Conservation (phyloP, 2,113 vertebrate genomes). For the Lepus timidus region DNA sequence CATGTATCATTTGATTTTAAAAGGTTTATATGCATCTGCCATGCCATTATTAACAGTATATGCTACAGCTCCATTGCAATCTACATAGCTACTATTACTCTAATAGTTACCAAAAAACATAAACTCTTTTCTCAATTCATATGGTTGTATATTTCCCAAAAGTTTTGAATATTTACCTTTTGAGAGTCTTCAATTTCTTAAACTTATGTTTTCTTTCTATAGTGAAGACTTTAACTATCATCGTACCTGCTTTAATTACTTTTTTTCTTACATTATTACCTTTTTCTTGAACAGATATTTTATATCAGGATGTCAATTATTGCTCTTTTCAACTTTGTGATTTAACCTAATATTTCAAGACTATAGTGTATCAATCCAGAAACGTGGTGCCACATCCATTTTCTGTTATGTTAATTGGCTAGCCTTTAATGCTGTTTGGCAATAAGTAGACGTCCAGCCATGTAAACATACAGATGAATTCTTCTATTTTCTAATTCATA, state of each 20-base stretch:
- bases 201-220: background rate
- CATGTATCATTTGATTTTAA: background rate
- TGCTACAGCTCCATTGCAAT: background rate
- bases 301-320: background rate
- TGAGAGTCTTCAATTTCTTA: background rate
- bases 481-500: background rate
- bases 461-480: background rate
- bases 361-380: background rate
- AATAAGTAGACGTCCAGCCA: background rate
- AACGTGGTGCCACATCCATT: background rate
- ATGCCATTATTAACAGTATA: background rate
- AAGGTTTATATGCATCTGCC: background rate
- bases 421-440: background rate
- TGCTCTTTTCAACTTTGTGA: slow-evolving; percentile 16
- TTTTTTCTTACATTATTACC: background rate
- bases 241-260: background rate
- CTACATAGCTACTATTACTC: background rate
- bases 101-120: background rate
- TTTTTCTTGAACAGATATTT: slow-evolving; percentile 10
- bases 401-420: background rate
- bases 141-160: background rate
- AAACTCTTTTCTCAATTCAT: background rate
- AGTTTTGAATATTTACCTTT: background rate
- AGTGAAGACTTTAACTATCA: background rate
- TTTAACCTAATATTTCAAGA: background rate